A percentile compares a stretch with the other conserved stretches of the same genome.
Conservation (phyloP, 2,888 invertebrate species). For the Rhaphigaster nebulosa region DNA sequence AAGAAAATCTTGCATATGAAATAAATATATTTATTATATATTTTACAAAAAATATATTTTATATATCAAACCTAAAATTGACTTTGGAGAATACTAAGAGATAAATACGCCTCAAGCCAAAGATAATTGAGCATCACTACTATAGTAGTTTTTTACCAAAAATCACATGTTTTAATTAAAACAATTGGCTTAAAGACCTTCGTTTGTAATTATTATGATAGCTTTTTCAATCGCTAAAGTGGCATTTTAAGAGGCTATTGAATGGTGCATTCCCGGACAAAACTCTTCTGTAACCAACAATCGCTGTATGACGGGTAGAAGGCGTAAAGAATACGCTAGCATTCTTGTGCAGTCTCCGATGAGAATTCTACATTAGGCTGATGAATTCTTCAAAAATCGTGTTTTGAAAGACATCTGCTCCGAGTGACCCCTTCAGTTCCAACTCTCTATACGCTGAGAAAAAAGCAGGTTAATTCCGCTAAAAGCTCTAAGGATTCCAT, state of each 20-base stretch:
- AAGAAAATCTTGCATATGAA: too few relatives aligned
- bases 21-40: too few relatives aligned
- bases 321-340: neutral
- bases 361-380: slow-evolving; percentile 32
- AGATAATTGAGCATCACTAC: too few relatives aligned
- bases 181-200: neutral
- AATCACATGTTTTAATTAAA: neutral
- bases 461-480: slow-evolving; percentile 49
- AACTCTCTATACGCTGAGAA: slow-evolving; percentile 9
- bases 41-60: too few relatives aligned
- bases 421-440: neutral
- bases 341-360: slow-evolving; percentile 19
- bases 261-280: neutral
- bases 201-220: neutral
- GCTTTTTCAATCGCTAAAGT: slow-evolving; percentile 15
- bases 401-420: slow-evolving; percentile 22
- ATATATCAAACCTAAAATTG: too few relatives aligned
- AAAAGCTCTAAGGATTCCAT: slow-evolving; percentile 43
- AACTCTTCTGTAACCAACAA: neutral
- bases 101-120: too few relatives aligned
- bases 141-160: too few relatives aligned
- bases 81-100: too few relatives aligned
- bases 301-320: neutral
- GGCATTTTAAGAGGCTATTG: slow-evolving; percentile 9
- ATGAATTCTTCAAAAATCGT: slow-evolving; percentile 45